phyloP scores from a whole-genome alignment of 1,140 invertebrate genomes.

The Pantala flavescens region DNA sequence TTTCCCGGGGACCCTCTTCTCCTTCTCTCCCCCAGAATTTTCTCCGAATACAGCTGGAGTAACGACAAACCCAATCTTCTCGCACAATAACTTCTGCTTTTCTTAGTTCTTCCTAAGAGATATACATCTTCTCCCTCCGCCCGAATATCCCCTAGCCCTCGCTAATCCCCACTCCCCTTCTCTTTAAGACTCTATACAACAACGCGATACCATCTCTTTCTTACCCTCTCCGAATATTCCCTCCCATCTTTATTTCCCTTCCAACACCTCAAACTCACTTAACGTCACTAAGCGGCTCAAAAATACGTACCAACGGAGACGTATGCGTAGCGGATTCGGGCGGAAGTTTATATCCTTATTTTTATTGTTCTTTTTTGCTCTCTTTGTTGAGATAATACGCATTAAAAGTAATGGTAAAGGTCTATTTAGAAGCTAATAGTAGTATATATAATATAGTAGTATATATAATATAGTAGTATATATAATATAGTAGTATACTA shows the following conservation, averaged over 20 bases:
- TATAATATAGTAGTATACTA: too few relatives aligned
- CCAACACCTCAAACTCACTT: neutral
- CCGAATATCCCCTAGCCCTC: neutral
- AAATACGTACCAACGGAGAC: too few relatives aligned
- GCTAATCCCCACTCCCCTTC: neutral
- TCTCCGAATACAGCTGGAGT: neutral
- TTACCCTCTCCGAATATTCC: neutral
- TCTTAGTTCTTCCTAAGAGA: neutral
- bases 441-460: too few relatives aligned
- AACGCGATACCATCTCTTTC: neutral
- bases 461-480: too few relatives aligned
- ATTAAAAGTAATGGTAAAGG: too few relatives aligned
- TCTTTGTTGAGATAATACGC: too few relatives aligned
- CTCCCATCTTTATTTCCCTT: neutral
- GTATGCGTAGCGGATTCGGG: too few relatives aligned
- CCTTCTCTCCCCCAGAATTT: neutral
- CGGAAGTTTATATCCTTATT: too few relatives aligned
- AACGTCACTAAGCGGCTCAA: too few relatives aligned
- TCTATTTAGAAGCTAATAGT: too few relatives aligned
- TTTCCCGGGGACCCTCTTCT: neutral
- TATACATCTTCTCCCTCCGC: neutral
- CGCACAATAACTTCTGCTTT: constrained; percentile 4
- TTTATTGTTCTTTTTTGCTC: too few relatives aligned
- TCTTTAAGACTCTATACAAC: neutral
- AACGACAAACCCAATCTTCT: constrained; percentile 2